phyloP scores from a whole-genome alignment of 2,113 vertebrate genomes.

The Parus major region DNA sequence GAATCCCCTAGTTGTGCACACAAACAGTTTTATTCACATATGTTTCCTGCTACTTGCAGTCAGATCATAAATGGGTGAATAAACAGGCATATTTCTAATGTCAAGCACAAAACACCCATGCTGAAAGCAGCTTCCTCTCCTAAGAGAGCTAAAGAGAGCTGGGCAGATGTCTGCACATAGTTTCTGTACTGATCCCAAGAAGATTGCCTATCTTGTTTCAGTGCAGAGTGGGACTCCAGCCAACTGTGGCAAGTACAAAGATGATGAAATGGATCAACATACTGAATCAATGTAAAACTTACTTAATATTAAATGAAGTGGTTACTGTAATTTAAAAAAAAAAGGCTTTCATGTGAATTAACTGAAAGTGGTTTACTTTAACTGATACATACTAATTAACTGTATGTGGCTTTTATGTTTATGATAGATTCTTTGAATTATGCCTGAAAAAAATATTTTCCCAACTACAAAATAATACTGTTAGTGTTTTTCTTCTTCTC shows the following conservation, averaged over 20 bases:
- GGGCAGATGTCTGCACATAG: neutral
- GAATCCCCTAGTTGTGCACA: neutral
- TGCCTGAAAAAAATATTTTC: neutral
- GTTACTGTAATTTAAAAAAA: neutral
- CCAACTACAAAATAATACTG: neutral
- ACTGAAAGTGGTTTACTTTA: neutral
- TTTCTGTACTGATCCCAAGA: neutral
- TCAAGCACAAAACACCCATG: neutral
- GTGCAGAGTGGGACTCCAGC: neutral
- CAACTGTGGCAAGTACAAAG: conserved; percentile 12
- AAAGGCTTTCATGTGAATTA: neutral
- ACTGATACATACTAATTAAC: no score
- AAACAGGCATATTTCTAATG: neutral
- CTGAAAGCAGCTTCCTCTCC: neutral
- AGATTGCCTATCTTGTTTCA: neutral
- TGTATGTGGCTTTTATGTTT: neutral
- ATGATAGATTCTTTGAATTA: neutral
- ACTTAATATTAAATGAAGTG: neutral
- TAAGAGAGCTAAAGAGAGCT: neutral
- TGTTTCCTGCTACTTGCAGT: neutral
- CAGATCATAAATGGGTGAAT: neutral
- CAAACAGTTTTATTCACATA: neutral
- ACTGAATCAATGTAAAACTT: conserved; percentile 17
- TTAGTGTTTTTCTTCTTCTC: neutral
- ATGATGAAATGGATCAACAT: conserved; percentile 15